phyloP scores from a whole-genome alignment of 2,113 vertebrate genomes.

The Bos taurus region DNA sequence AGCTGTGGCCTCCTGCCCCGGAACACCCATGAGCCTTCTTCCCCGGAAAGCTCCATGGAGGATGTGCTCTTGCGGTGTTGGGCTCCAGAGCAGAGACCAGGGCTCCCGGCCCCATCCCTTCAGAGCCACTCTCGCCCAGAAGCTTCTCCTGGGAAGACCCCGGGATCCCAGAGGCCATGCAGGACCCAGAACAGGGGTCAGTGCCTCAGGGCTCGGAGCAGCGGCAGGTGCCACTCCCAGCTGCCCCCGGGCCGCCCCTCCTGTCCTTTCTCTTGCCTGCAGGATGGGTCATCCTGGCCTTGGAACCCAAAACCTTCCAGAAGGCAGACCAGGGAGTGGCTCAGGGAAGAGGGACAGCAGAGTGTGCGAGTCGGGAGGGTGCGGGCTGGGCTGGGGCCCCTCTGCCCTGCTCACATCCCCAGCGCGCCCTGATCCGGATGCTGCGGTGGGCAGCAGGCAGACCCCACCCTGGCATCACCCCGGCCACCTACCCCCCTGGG shows the following conservation, averaged over 20 bases:
- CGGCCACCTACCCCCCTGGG: rapidly evolving
- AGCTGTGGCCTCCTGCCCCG: background rate
- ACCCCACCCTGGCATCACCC: background rate
- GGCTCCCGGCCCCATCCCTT: background rate
- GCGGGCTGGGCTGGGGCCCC: background rate
- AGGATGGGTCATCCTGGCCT: background rate
- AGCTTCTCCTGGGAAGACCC: background rate
- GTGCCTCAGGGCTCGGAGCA: rapidly evolving
- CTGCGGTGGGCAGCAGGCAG: background rate
- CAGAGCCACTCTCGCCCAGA: background rate
- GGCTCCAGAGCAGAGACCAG: background rate
- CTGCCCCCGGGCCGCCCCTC: background rate
- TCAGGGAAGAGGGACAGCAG: background rate
- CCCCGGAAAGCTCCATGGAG: background rate
- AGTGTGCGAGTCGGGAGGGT: rapidly evolving
- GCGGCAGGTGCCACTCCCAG: background rate
- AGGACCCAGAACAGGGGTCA: background rate
- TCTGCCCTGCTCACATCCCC: background rate
- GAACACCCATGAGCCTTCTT: background rate
- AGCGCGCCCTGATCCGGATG: rapidly evolving
- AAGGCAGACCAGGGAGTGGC: background rate
- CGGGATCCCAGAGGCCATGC: background rate
- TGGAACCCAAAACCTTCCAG: background rate
- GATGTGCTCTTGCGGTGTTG: too few species aligned
- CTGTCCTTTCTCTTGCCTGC: too few species aligned